Conservation (phyloP, 2,888 invertebrate species). For the Microctonus brassicae region DNA sequence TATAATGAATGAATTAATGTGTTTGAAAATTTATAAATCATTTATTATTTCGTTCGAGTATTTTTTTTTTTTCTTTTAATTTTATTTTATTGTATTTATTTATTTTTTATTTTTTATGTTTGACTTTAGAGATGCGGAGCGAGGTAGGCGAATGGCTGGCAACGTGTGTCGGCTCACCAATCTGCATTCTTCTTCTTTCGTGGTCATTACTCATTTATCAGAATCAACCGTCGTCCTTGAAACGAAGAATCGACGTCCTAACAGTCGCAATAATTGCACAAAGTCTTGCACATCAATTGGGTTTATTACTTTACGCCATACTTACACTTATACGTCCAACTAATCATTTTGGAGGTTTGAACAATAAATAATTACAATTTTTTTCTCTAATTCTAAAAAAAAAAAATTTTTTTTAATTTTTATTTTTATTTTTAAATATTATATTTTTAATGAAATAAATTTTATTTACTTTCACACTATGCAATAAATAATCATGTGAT, state of each 20-base stretch:
- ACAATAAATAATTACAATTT: not conserved
- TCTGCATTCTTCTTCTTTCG: conserved; percentile 68
- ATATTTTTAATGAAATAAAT: not conserved
- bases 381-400: no score
- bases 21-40: no score
- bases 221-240: conserved; percentile 65
- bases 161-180: conserved; percentile 70
- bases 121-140: conserved; percentile 64
- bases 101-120: conserved; percentile 13
- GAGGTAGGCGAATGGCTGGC: conserved; percentile 69
- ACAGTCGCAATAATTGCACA: conserved; percentile 68
- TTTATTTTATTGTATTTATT: not conserved
- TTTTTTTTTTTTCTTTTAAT: not conserved
- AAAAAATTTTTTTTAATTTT: no score
- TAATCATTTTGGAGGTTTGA: conserved; percentile 65
- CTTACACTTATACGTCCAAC: conserved; percentile 66
- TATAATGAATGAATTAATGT: no score
- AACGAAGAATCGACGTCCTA: conserved; percentile 71
- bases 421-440: no score
- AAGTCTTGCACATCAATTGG: conserved; percentile 67
- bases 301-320: conserved; percentile 65
- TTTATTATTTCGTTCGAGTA: no score
- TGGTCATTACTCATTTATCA: conserved; percentile 71
- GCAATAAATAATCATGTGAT: no score
- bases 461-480: not conserved